These are phyloP conservation scores for Ricordea florida DNA, from an alignment of 92 coral and sea anemone species.

Conservation along the genomic window DNA sequence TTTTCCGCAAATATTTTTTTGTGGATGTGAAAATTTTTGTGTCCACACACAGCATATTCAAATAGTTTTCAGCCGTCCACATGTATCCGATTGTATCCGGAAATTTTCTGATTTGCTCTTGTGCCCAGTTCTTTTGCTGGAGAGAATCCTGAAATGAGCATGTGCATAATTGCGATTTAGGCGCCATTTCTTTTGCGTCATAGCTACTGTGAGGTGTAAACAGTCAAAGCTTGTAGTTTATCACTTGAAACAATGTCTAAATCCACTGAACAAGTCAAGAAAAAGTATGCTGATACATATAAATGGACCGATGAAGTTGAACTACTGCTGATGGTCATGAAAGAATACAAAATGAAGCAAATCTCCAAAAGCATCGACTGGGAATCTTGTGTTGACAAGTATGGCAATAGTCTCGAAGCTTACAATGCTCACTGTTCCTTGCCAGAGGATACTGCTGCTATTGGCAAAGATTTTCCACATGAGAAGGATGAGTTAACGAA, in stretches of 20 bases:
- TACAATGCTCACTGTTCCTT: conserved; percentile 37
- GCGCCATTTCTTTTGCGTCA: conserved; percentile 5
- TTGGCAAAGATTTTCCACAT: conserved; percentile 41
- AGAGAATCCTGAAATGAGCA: conserved; percentile 12
- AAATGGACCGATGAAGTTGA: conserved; percentile 41
- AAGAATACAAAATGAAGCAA: conserved; percentile 33
- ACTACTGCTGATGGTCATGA: conserved; percentile 37
- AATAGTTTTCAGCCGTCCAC: conserved; percentile 15
- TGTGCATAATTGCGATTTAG: background rate
- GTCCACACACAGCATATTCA: conserved; percentile 9
- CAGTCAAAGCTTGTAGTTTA: conserved; percentile 23
- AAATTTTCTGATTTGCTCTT: background rate
- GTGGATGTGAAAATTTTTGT: conserved; percentile 1
- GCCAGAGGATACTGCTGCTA: conserved; percentile 33
- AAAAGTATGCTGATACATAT: conserved; percentile 25
- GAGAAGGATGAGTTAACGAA: conserved; percentile 39
- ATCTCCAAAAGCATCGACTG: conserved; percentile 37
- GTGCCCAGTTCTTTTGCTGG: conserved; percentile 2
- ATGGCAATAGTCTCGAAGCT: conserved; percentile 35
- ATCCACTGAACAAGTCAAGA: conserved; percentile 21
- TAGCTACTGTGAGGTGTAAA: conserved; percentile 14
- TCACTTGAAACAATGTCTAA: conserved; percentile 22
- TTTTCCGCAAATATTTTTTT: background rate
- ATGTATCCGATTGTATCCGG: background rate
- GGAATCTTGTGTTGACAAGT: conserved; percentile 36